Percentiles rank a stretch among this genome's conserved stretches.
Evolutionary conservation across 2,888 invertebrate genomes (phyloP).

Genomic region (Drosophila rubida): DNA sequence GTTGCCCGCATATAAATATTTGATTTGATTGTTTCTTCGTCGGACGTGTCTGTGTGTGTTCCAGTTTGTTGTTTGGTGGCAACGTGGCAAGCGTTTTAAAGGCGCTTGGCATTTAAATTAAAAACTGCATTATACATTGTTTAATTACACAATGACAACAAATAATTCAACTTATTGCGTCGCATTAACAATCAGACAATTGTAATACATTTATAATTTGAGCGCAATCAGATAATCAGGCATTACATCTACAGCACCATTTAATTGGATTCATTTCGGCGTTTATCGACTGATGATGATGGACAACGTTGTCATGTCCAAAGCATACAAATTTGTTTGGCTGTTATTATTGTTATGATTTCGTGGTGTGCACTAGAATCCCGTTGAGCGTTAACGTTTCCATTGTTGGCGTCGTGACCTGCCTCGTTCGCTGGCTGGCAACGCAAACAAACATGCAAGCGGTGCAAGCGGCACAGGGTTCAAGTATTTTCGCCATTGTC

Average conservation of each 20-base stretch:
- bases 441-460: conserved; percentile 56
- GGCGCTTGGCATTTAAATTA: neutral
- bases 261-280: conserved; percentile 47
- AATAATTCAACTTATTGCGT: neutral
- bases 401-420: conserved; percentile 47
- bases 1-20: conserved; percentile 76
- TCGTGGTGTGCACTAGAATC: conserved; percentile 69
- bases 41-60: conserved; percentile 35
- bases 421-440: conserved; percentile 18
- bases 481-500: conserved; percentile 69
- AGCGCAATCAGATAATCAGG: conserved; percentile 1
- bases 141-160: neutral
- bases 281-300: conserved; percentile 11
- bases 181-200: conserved; percentile 3
- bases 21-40: conserved; percentile 71
- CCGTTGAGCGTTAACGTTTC: conserved; percentile 61
- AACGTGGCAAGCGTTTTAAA: conserved; percentile 2
- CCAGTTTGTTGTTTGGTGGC: conserved; percentile 25
- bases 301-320: neutral
- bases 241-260: conserved; percentile 23
- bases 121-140: conserved; percentile 4
- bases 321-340: conserved; percentile 4
- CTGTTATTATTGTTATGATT: conserved; percentile 17
- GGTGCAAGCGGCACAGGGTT: conserved; percentile 53
- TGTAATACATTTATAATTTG: conserved; percentile 37